phyloP scores from a whole-genome alignment of 2,888 invertebrate genomes.

The Dinocampus coccinellae region DNA sequence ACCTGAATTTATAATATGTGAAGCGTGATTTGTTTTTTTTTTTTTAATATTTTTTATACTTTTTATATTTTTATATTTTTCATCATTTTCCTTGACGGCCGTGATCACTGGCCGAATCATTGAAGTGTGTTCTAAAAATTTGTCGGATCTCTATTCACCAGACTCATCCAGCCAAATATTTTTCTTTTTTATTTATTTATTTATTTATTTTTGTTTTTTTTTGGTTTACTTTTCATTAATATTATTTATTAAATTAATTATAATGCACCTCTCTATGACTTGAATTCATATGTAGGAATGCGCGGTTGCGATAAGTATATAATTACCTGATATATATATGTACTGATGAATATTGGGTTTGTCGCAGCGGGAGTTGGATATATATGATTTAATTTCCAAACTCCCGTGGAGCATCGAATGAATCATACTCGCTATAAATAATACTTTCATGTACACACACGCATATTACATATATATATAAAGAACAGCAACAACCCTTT shows the following conservation, averaged over 20 bases:
- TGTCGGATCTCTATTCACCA: not conserved
- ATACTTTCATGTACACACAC: too few species aligned
- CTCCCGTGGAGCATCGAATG: constrained; percentile 38
- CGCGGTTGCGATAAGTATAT: not conserved
- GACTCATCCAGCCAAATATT: not conserved
- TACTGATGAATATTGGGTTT: constrained; percentile 47
- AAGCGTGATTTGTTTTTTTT: constrained; percentile 11
- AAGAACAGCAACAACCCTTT: too few species aligned
- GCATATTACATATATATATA: too few species aligned
- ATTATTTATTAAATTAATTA: constrained; percentile 46
- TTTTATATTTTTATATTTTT: not conserved
- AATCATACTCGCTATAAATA: too few species aligned
- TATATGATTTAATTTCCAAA: constrained; percentile 46
- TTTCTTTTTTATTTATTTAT: constrained; percentile 41
- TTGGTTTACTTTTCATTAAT: too few species aligned
- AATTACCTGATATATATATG: not conserved
- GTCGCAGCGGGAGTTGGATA: constrained; percentile 39
- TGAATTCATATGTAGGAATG: constrained; percentile 14
- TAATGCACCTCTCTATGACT: constrained; percentile 30
- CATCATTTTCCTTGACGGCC: not conserved
- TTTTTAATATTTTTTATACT: not conserved
- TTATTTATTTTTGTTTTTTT: constrained; percentile 36
- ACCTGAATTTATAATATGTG: constrained; percentile 17
- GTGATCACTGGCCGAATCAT: not conserved
- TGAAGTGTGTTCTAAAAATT: not conserved